A percentile compares a stretch with the other conserved stretches of the same genome.
phyloP scores from a whole-genome alignment of 2,797 vertebrate genomes.

The Dendrocincla fuliginosa region DNA sequence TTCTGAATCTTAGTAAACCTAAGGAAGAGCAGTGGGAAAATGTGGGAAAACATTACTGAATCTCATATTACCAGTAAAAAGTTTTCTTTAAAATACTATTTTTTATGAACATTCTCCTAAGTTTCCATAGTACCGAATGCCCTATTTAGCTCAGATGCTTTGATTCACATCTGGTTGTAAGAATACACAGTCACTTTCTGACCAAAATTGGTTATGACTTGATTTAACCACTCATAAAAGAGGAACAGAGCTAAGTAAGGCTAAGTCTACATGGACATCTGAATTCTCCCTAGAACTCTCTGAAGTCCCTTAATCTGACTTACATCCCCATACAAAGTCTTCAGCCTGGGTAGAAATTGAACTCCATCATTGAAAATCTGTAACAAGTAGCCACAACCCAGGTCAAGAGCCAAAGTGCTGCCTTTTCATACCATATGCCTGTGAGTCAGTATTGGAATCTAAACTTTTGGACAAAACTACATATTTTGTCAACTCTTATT shows the following conservation, averaged over 20 bases:
- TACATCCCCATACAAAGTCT: not conserved
- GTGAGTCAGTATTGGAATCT: not conserved
- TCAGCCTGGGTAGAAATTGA: not conserved
- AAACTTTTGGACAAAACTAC: not conserved
- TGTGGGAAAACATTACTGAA: not conserved
- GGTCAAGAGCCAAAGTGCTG: not conserved
- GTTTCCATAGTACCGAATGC: not conserved
- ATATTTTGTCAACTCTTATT: not conserved
- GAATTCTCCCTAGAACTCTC: not conserved
- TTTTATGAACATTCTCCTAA: not conserved
- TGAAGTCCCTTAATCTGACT: not conserved
- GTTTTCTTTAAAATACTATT: not conserved
- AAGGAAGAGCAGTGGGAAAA: not conserved
- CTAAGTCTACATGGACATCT: not conserved
- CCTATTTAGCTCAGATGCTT: not conserved
- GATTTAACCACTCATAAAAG: not conserved
- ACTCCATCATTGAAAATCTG: not conserved
- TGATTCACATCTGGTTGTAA: not conserved
- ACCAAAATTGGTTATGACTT: not conserved
- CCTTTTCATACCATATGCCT: not conserved
- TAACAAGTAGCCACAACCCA: not conserved
- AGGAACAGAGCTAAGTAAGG: not conserved
- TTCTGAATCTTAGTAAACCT: not conserved
- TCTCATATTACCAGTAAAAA: not conserved
- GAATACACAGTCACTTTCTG: not conserved